A percentile compares a stretch with the other conserved stretches of the same genome.
phyloP scores from a whole-genome alignment of 2,797 vertebrate genomes.

The Gadopsis marmoratus region DNA sequence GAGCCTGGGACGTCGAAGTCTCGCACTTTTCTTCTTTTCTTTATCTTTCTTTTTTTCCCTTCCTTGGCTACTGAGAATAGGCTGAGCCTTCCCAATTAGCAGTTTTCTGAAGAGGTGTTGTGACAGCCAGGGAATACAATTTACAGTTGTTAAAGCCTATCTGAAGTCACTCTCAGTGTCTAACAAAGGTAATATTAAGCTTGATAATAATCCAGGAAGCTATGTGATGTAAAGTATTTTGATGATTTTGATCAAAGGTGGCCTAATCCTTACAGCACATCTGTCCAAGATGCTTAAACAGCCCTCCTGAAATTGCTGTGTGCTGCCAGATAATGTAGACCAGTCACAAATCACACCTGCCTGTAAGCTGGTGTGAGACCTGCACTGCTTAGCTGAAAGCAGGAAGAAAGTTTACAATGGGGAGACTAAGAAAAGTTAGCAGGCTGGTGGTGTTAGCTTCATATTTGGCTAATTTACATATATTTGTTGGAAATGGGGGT shows the following conservation, averaged over 20 bases:
- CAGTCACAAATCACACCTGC: slow-evolving; percentile 63
- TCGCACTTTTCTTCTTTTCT: slow-evolving; percentile 69
- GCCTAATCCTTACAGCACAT: slow-evolving; percentile 67
- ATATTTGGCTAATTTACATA: not conserved
- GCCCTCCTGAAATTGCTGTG: slow-evolving; percentile 49
- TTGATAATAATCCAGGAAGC: slow-evolving; percentile 64
- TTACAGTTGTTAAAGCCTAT: slow-evolving; percentile 75
- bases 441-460: not conserved
- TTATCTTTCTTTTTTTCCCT: slow-evolving; percentile 51
- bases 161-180: slow-evolving; percentile 58
- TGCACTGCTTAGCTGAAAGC: slow-evolving; percentile 57
- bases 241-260: slow-evolving; percentile 66
- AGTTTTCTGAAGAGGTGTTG: slow-evolving; percentile 77
- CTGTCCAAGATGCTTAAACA: slow-evolving; percentile 68
- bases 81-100: slow-evolving; percentile 79
- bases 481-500: too few relatives aligned
- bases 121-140: slow-evolving; percentile 77
- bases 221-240: slow-evolving; percentile 37
- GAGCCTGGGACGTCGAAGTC: slow-evolving; percentile 68
- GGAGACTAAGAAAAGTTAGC: slow-evolving; percentile 28
- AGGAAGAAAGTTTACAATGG: slow-evolving; percentile 39
- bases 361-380: slow-evolving; percentile 64
- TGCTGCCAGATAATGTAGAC: slow-evolving; percentile 63
- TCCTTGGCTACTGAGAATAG: slow-evolving; percentile 70
- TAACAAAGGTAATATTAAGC: slow-evolving; percentile 61